Conservation (phyloP, 1,140 invertebrate species). For the Kradibia gibbosae region DNA sequence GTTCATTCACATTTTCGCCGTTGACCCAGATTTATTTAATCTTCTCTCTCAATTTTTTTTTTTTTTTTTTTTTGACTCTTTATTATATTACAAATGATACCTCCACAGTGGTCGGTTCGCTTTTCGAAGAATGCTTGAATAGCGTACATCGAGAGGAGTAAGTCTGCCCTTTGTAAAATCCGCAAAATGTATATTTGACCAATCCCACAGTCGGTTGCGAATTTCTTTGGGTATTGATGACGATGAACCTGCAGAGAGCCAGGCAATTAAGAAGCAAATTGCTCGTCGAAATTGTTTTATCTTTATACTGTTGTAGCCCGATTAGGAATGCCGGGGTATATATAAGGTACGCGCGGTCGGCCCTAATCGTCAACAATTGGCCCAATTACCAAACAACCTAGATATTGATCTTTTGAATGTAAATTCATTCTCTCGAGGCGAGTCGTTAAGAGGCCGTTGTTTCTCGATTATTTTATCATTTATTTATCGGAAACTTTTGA, state of each 20-base stretch:
- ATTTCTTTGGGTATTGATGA: too few species aligned
- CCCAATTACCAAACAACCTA: neutral
- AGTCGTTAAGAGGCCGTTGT: too few species aligned
- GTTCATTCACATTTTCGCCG: slow-evolving; percentile 4
- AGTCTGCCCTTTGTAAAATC: neutral
- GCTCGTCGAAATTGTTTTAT: neutral
- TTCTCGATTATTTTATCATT: too few species aligned
- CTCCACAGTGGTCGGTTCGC: neutral
- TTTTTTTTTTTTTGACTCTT: neutral
- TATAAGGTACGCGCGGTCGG: neutral
- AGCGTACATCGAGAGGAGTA: neutral
- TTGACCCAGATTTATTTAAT: neutral
- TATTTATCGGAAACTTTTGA: too few species aligned
- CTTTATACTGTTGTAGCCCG: neutral
- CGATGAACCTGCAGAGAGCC: neutral
- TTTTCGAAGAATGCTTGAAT: neutral
- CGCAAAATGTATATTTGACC: neutral
- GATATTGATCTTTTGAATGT: neutral
- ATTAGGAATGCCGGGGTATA: neutral
- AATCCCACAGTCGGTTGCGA: too few species aligned
- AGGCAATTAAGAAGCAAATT: neutral
- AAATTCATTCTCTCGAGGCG: neutral
- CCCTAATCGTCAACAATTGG: neutral
- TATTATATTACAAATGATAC: neutral
- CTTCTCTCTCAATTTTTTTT: neutral